Percentiles rank a stretch among this genome's conserved stretches.
These are phyloP conservation scores for Suricata suricatta DNA, from an alignment of 2,113 vertebrate species.

Conservation along the genomic window DNA sequence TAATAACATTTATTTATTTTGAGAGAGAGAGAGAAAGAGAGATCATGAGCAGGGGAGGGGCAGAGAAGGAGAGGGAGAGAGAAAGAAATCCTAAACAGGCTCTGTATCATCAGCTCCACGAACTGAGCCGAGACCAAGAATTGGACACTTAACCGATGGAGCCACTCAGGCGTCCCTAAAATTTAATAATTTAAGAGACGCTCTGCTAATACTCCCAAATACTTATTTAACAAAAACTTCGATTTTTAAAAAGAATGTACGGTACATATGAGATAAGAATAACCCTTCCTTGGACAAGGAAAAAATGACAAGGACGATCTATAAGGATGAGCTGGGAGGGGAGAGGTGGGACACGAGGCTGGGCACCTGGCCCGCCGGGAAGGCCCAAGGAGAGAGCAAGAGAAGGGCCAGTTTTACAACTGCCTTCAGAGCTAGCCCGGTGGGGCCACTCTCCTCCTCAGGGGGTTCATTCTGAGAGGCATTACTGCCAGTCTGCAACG, in stretches of 20 bases:
- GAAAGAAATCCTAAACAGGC: too few relatives aligned
- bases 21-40: too few relatives aligned
- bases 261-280: neutral
- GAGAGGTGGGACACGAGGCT: accelerated
- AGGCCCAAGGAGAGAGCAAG: neutral
- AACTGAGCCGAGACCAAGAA: too few relatives aligned
- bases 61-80: too few relatives aligned
- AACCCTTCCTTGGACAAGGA: neutral
- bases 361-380: accelerated
- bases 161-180: neutral
- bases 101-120: too few relatives aligned
- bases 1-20: too few relatives aligned
- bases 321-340: neutral
- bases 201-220: neutral
- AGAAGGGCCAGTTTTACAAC: neutral
- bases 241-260: neutral
- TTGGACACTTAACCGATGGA: too few relatives aligned
- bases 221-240: neutral
- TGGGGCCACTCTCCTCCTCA: neutral
- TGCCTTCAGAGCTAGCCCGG: neutral
- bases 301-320: neutral
- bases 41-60: too few relatives aligned
- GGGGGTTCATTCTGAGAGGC: neutral
- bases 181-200: neutral
- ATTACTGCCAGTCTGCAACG: accelerated